Conservation (phyloP, 2,113 vertebrate species). For the Passer montanus region DNA sequence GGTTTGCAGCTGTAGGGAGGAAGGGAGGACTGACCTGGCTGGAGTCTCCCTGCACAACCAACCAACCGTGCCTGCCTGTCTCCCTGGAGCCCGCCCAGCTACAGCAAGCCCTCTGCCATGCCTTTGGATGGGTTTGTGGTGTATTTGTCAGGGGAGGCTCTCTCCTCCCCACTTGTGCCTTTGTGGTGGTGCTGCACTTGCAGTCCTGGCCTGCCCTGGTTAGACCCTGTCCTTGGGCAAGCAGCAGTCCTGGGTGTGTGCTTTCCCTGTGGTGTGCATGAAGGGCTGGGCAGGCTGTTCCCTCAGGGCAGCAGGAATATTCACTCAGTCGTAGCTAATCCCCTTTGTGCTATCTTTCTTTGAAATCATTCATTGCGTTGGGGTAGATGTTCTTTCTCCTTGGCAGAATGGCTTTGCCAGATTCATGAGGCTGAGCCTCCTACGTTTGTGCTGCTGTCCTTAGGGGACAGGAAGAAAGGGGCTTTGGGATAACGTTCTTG, state of each 20-base stretch:
- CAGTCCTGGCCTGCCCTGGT: background rate
- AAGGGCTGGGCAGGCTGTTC: background rate
- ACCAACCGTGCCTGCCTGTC: background rate
- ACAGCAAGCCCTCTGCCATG: accelerated
- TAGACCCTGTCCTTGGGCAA: accelerated
- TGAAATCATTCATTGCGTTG: background rate
- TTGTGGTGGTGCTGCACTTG: background rate
- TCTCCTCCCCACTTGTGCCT: background rate
- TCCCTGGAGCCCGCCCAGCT: background rate
- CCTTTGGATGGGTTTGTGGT: background rate
- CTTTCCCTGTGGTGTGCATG: background rate
- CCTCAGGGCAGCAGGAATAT: background rate
- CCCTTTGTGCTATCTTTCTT: background rate
- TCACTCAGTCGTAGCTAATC: background rate
- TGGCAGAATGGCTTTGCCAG: background rate
- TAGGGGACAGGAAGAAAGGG: background rate
- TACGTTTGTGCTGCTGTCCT: background rate
- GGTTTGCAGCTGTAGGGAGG: background rate
- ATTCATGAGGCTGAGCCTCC: background rate
- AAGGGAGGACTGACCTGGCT: background rate
- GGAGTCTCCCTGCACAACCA: background rate
- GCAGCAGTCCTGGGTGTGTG: accelerated
- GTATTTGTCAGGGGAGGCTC: background rate
- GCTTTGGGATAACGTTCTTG: background rate
- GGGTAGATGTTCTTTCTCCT: background rate